Conservation (phyloP, 1,140 invertebrate species). For the Diachasmimorpha longicaudata region DNA sequence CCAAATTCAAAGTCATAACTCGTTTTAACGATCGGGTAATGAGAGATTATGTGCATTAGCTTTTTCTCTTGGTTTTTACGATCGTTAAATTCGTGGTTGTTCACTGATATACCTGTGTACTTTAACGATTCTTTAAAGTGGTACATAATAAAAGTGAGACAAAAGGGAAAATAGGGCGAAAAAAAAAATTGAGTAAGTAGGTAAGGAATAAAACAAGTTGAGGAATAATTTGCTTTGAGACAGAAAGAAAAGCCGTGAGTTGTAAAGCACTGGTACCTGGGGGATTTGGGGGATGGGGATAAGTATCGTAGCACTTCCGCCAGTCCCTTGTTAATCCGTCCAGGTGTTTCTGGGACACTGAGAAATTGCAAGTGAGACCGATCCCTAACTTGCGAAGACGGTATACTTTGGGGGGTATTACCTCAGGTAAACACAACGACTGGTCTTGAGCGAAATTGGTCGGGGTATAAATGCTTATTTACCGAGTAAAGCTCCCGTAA, state of each 20-base stretch:
- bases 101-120: neutral
- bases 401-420: neutral
- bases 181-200: neutral
- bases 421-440: neutral
- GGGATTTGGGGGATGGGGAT: neutral
- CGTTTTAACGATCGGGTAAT: conserved; percentile 44
- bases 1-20: conserved; percentile 46
- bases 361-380: neutral
- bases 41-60: conserved; percentile 5
- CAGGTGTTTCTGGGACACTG: conserved; percentile 6
- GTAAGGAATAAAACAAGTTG: neutral
- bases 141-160: neutral
- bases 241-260: neutral
- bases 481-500: neutral
- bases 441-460: neutral
- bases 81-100: conserved; percentile 5
- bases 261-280: neutral
- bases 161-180: neutral
- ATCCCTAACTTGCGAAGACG: neutral
- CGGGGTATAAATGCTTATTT: neutral
- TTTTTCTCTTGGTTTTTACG: neutral
- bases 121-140: conserved; percentile 1
- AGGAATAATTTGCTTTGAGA: conserved; percentile 4
- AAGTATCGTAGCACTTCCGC: neutral
- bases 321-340: neutral